phyloP scores from a whole-genome alignment of 2,113 vertebrate species.

The Microtus ochrogaster region DNA sequence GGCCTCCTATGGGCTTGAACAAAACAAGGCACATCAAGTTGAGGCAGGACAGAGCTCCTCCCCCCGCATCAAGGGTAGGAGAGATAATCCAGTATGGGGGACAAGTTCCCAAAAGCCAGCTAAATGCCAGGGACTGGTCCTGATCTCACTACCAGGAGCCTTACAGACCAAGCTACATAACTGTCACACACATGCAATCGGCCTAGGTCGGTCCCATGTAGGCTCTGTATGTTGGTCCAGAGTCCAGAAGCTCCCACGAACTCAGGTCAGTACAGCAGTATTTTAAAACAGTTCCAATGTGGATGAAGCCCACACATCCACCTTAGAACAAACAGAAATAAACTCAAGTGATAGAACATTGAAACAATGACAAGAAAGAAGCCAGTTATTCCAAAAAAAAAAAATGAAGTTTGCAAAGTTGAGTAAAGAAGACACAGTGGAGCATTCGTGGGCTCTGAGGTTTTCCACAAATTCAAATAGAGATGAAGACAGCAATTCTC shows the following conservation, averaged over 20 bases:
- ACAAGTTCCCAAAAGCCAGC: not conserved
- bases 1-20: not conserved
- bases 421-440: slow-evolving; percentile 3
- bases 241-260: not conserved
- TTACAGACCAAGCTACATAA: not conserved
- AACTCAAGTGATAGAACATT: not conserved
- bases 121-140: not conserved
- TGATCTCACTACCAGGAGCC: not conserved
- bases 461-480: not conserved
- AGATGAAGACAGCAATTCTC: not conserved
- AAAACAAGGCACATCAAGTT: not conserved
- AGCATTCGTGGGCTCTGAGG: not conserved
- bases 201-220: not conserved
- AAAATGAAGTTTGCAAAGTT: not conserved
- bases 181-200: not conserved
- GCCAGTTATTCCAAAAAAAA: not conserved
- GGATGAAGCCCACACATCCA: not conserved
- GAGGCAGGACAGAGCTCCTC: not conserved
- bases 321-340: not conserved
- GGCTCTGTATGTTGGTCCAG: not conserved
- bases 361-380: not conserved
- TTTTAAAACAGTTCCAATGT: not conserved
- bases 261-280: not conserved
- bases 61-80: not conserved
- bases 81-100: not conserved